Conservation (phyloP, 2,888 invertebrate genomes). For the Leptarthrus brevirostris region DNA sequence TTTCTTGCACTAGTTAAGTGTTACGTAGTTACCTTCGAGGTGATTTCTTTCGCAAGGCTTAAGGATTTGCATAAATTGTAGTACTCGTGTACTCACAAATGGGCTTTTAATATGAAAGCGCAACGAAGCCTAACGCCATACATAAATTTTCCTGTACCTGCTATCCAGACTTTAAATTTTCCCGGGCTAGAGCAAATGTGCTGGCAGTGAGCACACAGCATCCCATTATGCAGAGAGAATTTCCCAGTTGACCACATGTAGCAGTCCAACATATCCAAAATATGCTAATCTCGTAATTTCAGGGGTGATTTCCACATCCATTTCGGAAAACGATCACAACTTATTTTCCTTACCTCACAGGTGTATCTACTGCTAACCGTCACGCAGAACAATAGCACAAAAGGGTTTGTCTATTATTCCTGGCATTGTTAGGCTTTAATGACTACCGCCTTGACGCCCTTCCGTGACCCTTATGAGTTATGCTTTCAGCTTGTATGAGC, state of each 20-base stretch:
- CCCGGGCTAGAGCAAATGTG: not conserved
- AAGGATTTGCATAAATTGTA: too few relatives aligned
- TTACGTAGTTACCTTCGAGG: too few relatives aligned
- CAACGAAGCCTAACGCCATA: not conserved
- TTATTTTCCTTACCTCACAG: constrained; percentile 8
- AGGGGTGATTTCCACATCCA: constrained; percentile 4
- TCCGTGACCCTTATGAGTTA: constrained; percentile 15
- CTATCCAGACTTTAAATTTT: not conserved
- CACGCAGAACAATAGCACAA: constrained; percentile 12
- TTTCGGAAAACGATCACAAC: constrained; percentile 17
- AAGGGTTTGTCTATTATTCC: constrained; percentile 19
- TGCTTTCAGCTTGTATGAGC: not conserved
- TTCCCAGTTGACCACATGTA: not conserved
- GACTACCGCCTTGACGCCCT: not conserved
- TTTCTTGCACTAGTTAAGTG: too few relatives aligned
- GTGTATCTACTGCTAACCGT: not conserved
- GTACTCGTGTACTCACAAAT: too few relatives aligned
- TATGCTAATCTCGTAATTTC: constrained; percentile 11
- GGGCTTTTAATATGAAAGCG: not conserved
- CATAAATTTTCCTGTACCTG: not conserved
- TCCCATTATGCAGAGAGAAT: not conserved
- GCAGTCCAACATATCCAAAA: not conserved
- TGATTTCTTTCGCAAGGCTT: too few relatives aligned
- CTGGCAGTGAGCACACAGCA: not conserved
- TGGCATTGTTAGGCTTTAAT: not conserved